phyloP scores from a whole-genome alignment of 64 coral and sea anemone genomes.

The Hydrozoanthus tunicans region DNA sequence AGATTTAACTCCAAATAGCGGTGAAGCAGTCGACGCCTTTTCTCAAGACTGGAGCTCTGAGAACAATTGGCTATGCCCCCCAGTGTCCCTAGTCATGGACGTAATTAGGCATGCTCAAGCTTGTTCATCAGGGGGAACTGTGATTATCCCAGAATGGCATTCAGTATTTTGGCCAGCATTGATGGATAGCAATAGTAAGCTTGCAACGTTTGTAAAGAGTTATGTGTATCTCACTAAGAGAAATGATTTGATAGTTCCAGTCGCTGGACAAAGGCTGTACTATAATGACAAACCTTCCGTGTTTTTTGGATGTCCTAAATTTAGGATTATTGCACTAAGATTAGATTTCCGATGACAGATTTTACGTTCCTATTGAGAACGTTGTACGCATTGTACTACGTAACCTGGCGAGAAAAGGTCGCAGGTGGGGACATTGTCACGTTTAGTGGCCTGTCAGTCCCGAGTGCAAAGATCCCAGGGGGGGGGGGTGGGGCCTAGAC shows the following conservation, averaged over 20 bases:
- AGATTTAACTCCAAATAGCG: constrained; percentile 54
- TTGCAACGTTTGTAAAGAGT: constrained; percentile 55
- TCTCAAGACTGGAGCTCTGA: constrained; percentile 26
- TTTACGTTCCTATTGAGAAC: constrained; percentile 38
- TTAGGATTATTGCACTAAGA: constrained; percentile 54
- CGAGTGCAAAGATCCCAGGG: constrained; percentile 1
- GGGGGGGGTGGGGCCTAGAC: background rate
- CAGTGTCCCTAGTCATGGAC: constrained; percentile 40
- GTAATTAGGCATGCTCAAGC: constrained; percentile 54
- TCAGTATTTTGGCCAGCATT: constrained; percentile 65
- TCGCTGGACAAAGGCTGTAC: constrained; percentile 56
- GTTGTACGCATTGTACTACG: constrained; percentile 39
- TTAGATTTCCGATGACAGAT: constrained; percentile 55
- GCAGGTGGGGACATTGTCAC: background rate
- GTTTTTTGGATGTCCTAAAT: constrained; percentile 64
- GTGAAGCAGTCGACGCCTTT: constrained; percentile 24
- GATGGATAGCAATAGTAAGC: constrained; percentile 17
- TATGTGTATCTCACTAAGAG: constrained; percentile 29
- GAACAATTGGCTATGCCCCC: constrained; percentile 48
- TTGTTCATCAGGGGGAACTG: constrained; percentile 24
- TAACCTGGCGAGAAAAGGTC: constrained; percentile 40
- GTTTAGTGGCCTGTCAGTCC: background rate
- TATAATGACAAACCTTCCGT: constrained; percentile 55
- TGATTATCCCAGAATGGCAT: constrained; percentile 66
- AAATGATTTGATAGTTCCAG: constrained; percentile 63